Base-by-base conservation (phyloP, 2,797 vertebrate species). In the Acropternis orthonyx region DNA sequence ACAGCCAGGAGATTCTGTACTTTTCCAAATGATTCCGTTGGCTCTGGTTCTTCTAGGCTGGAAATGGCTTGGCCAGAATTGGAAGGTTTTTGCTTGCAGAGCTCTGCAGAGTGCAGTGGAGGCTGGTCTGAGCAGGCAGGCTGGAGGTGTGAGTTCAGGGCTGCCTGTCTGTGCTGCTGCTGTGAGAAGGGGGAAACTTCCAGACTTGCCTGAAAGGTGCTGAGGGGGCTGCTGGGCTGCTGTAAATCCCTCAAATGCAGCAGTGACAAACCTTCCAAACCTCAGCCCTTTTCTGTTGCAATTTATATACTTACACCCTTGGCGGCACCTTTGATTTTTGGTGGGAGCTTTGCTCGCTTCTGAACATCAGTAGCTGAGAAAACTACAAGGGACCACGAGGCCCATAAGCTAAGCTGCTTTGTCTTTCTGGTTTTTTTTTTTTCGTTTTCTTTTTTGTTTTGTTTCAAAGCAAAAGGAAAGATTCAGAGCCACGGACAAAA, bases 401-500 rank as follows among this genome's bases (percentile, higher is more conserved):
- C 69, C 56, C 28, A 2, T 27, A 26, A 85, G 61, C 77, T 95
- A 87, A 97, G 24, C 30, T 44, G 41, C 82, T 59, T 77, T 87
- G 58, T 86, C 39, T 85, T 76, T 63, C 51, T 54, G 41, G 6
- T 7, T 49, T 46, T 34, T 68, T 46, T 15, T 18, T 1, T 12
- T 13, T 21, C 10, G n/a, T 7, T 56, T 13, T 21, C 10, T 34
- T 7, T 56, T 1, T 5, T 20, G 20, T 16, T 5, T 43, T 22
- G 63, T 13, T 23, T 43, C 6, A 39, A 97, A 99, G 99, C 95
- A 99, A 99, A 98, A 97, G 99, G 92, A 99, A 99, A 95, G 99
- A 99, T 92, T 99, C 99, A 0, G 99, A 99, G 96, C 99, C 99
- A 0, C 98, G 99, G 62, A 99, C 99, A 15, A 99, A 99, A 92